Base-by-base conservation (phyloP, 2,797 vertebrate genomes). In the Melanogrammus aeglefinus region DNA sequence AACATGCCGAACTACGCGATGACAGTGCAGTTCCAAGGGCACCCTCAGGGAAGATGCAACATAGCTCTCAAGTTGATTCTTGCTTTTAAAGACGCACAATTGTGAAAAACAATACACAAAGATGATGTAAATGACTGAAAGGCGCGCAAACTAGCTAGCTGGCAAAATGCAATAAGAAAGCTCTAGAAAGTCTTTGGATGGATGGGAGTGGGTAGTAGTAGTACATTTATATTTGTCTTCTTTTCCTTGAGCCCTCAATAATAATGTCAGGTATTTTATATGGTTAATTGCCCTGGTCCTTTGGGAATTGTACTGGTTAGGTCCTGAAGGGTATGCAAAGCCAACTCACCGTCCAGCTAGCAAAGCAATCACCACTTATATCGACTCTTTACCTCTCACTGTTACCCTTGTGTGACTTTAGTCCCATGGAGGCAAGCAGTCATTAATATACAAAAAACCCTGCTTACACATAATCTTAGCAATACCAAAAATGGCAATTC, bases 281-380 rank as follows among this genome's bases (percentile, higher is more conserved):
- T 35, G 27, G 79, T 78, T 93, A 93, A 91, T 93, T 91, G 88
- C 84, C 86, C 83, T 75, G 86, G 77, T 89, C 84, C 87, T 89
- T 80, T 86, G 92, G 79, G 85, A 87, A 86, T 86, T 83, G 77
- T 84, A 89, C 82, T 77, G 91, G 89, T 84, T 86, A 81, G 76
- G 87, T 89, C 87, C 83, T 79, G 80, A 35, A 75, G 84, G 72
- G 77, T 76, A n/a, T 21, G 51, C 51, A 57, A 4, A 57, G 51
- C 51, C 18, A 57, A 57, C 51, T 6, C 51, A 57, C 16, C 9
- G 8, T 10, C 38, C 7, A 39, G 18, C 44, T 14, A 47, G 44
- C 44, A 7, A 57, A 57, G 51, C 51, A 57, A 57, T 57, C 51
- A 57, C 16, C 51, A 7, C 18, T 18, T 57, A 51, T 21, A 57